These are phyloP conservation scores for Nycticryphes semicollaris DNA, from an alignment of 2,113 vertebrate species.

Conservation along the genomic window DNA sequence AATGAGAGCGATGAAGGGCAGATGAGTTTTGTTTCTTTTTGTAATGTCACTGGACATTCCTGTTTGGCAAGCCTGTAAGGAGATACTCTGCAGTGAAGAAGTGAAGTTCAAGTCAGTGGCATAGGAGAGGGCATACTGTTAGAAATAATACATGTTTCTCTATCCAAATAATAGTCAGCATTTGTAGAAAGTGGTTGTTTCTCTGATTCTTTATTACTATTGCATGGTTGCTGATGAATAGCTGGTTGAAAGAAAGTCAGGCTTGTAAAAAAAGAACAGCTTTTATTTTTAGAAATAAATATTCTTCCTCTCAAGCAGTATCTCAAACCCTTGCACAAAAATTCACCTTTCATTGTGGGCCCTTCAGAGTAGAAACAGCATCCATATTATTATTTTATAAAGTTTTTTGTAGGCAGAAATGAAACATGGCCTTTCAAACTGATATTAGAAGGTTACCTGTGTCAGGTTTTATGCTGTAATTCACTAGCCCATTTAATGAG, in stretches of 20 bases:
- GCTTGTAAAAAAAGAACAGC: not conserved
- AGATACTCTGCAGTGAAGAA: not conserved
- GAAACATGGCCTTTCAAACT: not conserved
- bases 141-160: not conserved
- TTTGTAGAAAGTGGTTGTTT: not conserved
- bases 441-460: not conserved
- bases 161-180: not conserved
- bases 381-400: not conserved
- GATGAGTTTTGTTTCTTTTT: not conserved
- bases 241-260: not conserved
- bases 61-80: not conserved
- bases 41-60: not conserved
- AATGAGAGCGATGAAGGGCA: not conserved
- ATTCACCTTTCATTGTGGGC: not conserved
- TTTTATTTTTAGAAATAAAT: not conserved
- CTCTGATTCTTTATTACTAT: not conserved
- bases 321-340: not conserved
- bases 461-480: not conserved
- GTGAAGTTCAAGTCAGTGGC: not conserved
- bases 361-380: not conserved
- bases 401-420: not conserved
- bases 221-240: not conserved
- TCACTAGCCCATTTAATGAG: not conserved
- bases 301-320: not conserved
- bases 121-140: not conserved